Conservation (phyloP, 1,140 invertebrate genomes). For the Plutomurus gul region DNA sequence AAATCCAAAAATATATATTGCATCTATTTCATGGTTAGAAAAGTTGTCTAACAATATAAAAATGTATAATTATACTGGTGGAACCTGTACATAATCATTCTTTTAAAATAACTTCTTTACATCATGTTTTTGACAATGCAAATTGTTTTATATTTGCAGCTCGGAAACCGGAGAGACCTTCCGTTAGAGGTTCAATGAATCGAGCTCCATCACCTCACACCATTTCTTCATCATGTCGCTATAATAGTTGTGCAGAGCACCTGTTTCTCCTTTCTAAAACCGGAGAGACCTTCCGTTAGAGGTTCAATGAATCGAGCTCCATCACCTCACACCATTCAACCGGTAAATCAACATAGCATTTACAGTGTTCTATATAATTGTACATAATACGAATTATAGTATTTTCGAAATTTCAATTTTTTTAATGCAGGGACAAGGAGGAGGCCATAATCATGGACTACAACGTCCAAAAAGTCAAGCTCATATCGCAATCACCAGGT, state of each 20-base stretch:
- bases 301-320: constrained; percentile 7
- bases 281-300: background rate
- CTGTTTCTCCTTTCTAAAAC: background rate
- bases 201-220: constrained; percentile 31
- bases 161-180: background rate
- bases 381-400: no score
- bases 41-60: no score
- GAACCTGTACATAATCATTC: no score
- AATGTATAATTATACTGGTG: no score
- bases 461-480: no score
- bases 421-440: background rate
- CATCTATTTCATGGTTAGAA: no score
- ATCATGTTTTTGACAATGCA: background rate
- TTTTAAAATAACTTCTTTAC: background rate
- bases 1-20: no score
- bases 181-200: background rate
- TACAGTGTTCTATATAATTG: no score
- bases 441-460: no score
- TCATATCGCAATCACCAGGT: background rate
- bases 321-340: background rate
- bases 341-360: background rate
- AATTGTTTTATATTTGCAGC: no score
- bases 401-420: no score
- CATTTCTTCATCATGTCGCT: constrained; percentile 59
- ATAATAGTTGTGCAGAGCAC: constrained; percentile 55